phyloP scores from a whole-genome alignment of 2,797 vertebrate species.

The Sebastes steindachneri region DNA sequence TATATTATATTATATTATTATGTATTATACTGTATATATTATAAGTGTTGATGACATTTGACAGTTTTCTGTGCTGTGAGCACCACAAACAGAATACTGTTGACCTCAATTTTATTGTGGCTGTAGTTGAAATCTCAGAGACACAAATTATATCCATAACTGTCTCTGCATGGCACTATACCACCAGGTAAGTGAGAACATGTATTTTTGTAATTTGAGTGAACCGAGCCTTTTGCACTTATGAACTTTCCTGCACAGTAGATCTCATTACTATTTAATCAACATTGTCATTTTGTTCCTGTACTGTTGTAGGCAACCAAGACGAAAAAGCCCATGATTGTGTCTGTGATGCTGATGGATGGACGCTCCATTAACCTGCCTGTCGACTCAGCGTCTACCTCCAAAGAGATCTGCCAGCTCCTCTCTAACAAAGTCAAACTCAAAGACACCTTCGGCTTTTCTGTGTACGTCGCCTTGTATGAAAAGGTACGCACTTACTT shows the following conservation, averaged over 20 bases:
- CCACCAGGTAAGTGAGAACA: too few relatives aligned
- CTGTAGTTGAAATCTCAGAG: neutral
- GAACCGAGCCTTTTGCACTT: neutral
- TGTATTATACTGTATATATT: too few relatives aligned
- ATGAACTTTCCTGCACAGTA: neutral
- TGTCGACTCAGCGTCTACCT: constrained; percentile 92
- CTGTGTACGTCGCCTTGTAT: constrained; percentile 91
- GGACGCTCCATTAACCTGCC: constrained; percentile 86
- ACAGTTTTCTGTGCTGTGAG: neutral
- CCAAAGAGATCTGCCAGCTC: constrained; percentile 89
- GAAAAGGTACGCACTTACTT: constrained; percentile 86
- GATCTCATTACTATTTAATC: neutral
- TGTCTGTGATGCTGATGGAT: constrained; percentile 88
- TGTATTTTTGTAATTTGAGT: neutral
- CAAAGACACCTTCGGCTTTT: constrained; percentile 92
- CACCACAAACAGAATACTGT: neutral
- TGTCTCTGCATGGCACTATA: neutral
- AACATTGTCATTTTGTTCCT: neutral
- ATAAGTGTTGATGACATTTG: too few relatives aligned
- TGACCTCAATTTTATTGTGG: neutral
- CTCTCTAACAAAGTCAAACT: constrained; percentile 87
- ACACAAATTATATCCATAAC: neutral
- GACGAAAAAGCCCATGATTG: constrained; percentile 88
- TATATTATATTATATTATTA: too few relatives aligned
- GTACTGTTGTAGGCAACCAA: constrained; percentile 88